Conservation (phyloP, 2,797 vertebrate species). For the Limosa lapponica region DNA sequence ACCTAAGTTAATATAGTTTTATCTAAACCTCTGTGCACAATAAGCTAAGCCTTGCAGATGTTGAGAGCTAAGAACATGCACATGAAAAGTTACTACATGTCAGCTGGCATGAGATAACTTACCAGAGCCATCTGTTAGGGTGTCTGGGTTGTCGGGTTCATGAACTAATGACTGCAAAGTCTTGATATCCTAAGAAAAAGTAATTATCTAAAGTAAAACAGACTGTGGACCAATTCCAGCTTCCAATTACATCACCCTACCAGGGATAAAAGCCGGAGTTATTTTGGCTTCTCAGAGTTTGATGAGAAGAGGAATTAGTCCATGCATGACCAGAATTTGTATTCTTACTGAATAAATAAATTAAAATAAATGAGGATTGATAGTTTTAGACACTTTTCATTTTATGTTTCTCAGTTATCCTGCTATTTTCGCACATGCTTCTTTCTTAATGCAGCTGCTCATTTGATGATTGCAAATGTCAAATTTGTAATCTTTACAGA, state of each 20-base stretch:
- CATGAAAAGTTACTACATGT: neutral
- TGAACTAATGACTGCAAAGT: neutral
- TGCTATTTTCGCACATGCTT: neutral
- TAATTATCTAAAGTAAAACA: neutral
- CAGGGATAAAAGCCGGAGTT: neutral
- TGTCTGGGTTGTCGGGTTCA: neutral
- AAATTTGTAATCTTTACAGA: neutral
- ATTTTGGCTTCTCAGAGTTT: neutral
- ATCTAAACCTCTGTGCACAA: neutral
- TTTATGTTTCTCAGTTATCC: neutral
- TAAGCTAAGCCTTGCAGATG: neutral
- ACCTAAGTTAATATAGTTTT: neutral
- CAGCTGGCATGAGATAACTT: neutral
- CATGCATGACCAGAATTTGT: neutral
- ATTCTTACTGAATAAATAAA: neutral
- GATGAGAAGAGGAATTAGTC: neutral
- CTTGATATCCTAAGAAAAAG: neutral
- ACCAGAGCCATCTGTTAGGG: neutral
- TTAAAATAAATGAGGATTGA: neutral
- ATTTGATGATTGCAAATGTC: neutral
- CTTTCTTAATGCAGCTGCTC: neutral
- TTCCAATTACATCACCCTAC: neutral
- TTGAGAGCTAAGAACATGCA: neutral
- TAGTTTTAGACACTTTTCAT: neutral
- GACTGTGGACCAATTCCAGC: neutral